Evolutionary conservation across 2,888 invertebrate species (phyloP).

Genomic region (Troilus luridus): DNA sequence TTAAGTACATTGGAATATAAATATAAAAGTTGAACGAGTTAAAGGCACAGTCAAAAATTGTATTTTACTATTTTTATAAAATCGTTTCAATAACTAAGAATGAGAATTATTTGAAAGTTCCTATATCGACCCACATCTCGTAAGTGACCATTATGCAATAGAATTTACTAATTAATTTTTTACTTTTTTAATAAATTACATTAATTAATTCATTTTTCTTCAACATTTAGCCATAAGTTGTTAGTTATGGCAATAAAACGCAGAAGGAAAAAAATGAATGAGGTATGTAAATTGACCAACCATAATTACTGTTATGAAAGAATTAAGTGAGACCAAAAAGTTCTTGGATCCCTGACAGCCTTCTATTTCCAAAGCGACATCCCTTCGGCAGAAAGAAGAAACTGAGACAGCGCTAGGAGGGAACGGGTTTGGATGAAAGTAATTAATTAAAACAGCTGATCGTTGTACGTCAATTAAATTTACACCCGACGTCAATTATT

Average conservation of each 20-base stretch:
- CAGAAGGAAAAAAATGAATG: neutral
- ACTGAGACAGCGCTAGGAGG: neutral
- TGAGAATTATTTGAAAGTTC: neutral
- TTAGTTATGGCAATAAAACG: neutral
- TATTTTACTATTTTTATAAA: too few species aligned
- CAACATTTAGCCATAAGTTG: neutral
- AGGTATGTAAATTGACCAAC: neutral
- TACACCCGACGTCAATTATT: neutral
- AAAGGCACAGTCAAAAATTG: too few species aligned
- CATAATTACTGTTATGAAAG: constrained; percentile 10
- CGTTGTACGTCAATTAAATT: constrained; percentile 1
- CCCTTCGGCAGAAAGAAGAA: neutral
- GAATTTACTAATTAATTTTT: neutral
- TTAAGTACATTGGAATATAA: too few species aligned
- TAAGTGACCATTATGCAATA: neutral
- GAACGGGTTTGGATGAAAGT: neutral
- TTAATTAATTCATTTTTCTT: neutral
- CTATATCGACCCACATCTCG: neutral
- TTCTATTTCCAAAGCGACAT: neutral
- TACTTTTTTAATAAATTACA: neutral
- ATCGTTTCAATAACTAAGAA: neutral
- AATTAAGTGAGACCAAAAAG: neutral
- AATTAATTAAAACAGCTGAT: constrained; percentile 10
- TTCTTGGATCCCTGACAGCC: neutral
- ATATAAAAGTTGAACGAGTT: too few species aligned